These are phyloP conservation scores for Caenorhabditis virilis DNA, from an alignment of 2,888 invertebrate species.

Conservation along the genomic window DNA sequence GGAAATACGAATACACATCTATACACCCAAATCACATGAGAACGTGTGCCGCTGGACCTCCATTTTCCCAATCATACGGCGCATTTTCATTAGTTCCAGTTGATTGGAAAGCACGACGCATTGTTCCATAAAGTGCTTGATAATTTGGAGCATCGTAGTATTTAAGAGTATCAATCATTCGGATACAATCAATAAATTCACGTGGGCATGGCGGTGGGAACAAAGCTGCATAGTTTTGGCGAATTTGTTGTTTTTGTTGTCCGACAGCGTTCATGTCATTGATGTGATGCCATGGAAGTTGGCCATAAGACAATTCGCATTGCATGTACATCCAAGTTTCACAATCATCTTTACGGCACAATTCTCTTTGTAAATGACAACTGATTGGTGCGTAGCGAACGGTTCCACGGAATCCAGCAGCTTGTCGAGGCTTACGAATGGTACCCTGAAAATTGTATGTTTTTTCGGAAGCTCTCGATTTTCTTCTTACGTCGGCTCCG, in stretches of 20 bases:
- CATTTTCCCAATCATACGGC: conserved; percentile 62
- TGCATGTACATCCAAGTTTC: conserved; percentile 60
- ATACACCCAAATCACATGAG: no score
- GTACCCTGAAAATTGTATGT: no score
- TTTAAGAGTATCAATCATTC: conserved; percentile 51
- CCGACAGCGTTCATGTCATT: conserved; percentile 60
- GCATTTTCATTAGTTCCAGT: conserved; percentile 50
- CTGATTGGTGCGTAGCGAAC: conserved; percentile 63
- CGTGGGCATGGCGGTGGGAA: conserved; percentile 48
- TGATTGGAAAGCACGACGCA: conserved; percentile 33
- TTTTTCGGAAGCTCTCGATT: no score
- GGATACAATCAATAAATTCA: conserved; percentile 32
- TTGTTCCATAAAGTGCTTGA: conserved; percentile 47
- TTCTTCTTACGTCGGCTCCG: conserved; percentile 26
- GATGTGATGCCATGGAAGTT: conserved; percentile 57
- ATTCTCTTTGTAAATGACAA: conserved; percentile 60
- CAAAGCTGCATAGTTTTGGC: conserved; percentile 38
- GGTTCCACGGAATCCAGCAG: no score
- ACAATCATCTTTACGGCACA: conserved; percentile 54
- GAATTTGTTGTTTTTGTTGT: conserved; percentile 53
- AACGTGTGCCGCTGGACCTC: conserved; percentile 39
- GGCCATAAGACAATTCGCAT: conserved; percentile 55
- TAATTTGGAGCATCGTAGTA: conserved; percentile 65
- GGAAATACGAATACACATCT: no score
- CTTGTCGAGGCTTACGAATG: conserved; percentile 59